A percentile compares a stretch with the other conserved stretches of the same genome.
phyloP scores from a whole-genome alignment of 2,888 invertebrate genomes.

The Blastobasis adustella region DNA sequence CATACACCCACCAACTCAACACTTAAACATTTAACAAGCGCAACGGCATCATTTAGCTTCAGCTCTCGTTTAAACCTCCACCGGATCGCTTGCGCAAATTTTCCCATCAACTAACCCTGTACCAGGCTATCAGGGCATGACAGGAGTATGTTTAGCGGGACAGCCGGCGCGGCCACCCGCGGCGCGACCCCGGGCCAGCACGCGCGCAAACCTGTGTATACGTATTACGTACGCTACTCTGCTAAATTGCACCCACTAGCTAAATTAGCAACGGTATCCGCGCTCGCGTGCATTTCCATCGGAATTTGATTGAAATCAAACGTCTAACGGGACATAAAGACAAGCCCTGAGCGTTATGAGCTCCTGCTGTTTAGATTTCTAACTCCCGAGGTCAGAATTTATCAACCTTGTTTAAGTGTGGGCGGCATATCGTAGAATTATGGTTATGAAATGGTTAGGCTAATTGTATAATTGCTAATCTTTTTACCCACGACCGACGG shows the following conservation, averaged over 20 bases:
- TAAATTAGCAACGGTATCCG: conserved; percentile 37
- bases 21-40: too few species aligned
- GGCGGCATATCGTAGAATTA: too few species aligned
- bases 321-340: conserved; percentile 14
- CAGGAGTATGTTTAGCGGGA: conserved; percentile 45
- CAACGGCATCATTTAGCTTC: too few species aligned
- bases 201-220: conserved; percentile 42
- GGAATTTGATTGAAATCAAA: conserved; percentile 15
- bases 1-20: too few species aligned
- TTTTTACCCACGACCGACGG: too few species aligned
- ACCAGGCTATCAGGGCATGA: conserved; percentile 41
- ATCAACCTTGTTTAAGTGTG: too few species aligned
- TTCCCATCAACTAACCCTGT: conserved; percentile 12
- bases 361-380: too few species aligned
- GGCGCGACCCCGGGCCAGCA: conserved; percentile 51
- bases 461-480: too few species aligned
- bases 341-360: too few species aligned
- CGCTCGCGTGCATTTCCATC: conserved; percentile 26
- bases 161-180: conserved; percentile 51
- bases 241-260: conserved; percentile 19
- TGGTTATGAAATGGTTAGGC: too few species aligned
- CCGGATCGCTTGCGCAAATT: conserved; percentile 2
- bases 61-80: too few species aligned
- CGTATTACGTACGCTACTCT: conserved; percentile 10
- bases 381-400: too few species aligned